Conservation (phyloP, 1,140 invertebrate species). For the Colletes latitarsis region DNA sequence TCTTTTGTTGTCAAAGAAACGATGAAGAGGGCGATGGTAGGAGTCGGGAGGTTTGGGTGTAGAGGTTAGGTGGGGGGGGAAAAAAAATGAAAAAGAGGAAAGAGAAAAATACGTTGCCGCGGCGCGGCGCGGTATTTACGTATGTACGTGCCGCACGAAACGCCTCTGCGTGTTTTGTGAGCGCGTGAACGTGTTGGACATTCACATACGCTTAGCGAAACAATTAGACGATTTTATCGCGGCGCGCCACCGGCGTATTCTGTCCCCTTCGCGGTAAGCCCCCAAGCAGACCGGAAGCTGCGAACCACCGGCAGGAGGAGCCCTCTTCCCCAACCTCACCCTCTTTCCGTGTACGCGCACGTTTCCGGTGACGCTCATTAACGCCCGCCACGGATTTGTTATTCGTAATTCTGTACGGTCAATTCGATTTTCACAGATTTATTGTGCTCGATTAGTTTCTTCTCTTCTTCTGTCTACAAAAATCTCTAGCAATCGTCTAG, state of each 20-base stretch:
- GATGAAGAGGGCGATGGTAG: neutral
- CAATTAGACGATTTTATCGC: constrained; percentile 82
- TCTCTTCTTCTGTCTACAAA: neutral
- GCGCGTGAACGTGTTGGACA: constrained; percentile 67
- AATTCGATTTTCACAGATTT: constrained; percentile 76
- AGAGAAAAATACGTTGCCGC: constrained; percentile 9
- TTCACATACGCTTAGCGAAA: constrained; percentile 81
- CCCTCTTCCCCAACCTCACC: constrained; percentile 6
- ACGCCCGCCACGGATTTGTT: constrained; percentile 79
- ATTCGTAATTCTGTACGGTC: constrained; percentile 76
- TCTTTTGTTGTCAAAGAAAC: constrained; percentile 41
- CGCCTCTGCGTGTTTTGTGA: constrained; percentile 35
- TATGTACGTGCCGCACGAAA: constrained; percentile 50
- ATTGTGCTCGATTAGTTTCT: neutral
- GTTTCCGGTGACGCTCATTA: constrained; percentile 80
- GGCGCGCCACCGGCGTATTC: constrained; percentile 70
- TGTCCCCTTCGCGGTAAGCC: constrained; percentile 73
- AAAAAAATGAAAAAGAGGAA: neutral
- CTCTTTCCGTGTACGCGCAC: constrained; percentile 39
- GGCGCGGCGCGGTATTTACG: neutral
- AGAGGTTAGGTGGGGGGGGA: too few relatives aligned
- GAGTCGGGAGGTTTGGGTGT: too few relatives aligned
- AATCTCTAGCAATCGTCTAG: too few relatives aligned
- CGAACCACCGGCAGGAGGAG: constrained; percentile 55
- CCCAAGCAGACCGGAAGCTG: constrained; percentile 78